phyloP scores from a whole-genome alignment of 2,113 vertebrate genomes.

The Oryzias javanicus region DNA sequence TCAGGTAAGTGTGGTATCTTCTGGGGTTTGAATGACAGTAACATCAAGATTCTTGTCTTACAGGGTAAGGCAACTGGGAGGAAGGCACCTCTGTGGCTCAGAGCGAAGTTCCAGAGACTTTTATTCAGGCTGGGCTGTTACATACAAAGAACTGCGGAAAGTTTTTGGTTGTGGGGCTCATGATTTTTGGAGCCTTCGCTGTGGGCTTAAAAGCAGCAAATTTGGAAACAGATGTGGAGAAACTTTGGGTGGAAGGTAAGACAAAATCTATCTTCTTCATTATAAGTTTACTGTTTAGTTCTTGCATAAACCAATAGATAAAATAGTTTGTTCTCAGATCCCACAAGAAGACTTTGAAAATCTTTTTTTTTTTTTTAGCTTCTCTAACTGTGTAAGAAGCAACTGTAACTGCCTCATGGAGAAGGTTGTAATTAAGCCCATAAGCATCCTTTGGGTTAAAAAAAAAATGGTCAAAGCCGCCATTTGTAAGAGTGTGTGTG shows the following conservation, averaged over 20 bases:
- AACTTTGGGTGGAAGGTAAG: conserved; percentile 99
- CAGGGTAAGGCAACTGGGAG: conserved; percentile 95
- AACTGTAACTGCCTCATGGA: conserved; percentile 31
- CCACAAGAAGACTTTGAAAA: conserved; percentile 68
- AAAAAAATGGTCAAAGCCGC: conserved; percentile 76
- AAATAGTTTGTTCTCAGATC: conserved; percentile 72
- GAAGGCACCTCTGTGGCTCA: conserved; percentile 95
- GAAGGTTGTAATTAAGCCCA: conserved; percentile 63
- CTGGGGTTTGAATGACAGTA: conserved; percentile 31
- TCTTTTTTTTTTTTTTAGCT: conserved; percentile 36
- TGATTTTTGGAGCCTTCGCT: conserved; percentile 98
- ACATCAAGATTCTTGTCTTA: conserved; percentile 70
- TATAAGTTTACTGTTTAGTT: conserved; percentile 9
- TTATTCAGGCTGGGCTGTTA: conserved; percentile 98
- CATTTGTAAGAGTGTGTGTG: conserved; percentile 78
- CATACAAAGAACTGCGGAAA: conserved; percentile 99
- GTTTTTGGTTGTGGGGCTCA: conserved; percentile 97
- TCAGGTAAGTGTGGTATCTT: conserved; percentile 41
- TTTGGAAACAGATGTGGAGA: conserved; percentile 96
- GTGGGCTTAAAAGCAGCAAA: conserved; percentile 97
- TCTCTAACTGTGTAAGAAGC: conserved; percentile 20
- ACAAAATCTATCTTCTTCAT: neutral
- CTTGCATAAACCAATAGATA: conserved; percentile 32
- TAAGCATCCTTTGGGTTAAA: conserved; percentile 62
- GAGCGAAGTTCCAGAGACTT: conserved; percentile 98